A percentile compares a stretch with the other conserved stretches of the same genome.
phyloP scores from a whole-genome alignment of 2,797 vertebrate genomes.

The Sphenodon punctatus region DNA sequence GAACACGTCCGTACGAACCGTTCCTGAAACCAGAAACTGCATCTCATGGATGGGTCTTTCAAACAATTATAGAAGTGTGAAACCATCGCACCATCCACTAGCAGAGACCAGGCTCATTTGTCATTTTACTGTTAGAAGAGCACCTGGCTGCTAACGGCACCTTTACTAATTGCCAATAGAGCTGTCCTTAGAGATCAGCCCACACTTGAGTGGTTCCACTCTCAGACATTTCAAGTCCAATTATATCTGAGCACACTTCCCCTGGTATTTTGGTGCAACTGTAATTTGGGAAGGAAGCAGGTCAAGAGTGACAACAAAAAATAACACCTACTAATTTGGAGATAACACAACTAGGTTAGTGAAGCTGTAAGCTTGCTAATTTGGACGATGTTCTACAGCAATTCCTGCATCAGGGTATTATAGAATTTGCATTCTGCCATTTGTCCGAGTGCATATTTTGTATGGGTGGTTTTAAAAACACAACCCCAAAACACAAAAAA shows the following conservation, averaged over 20 bases:
- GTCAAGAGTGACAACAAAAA: conserved; percentile 53
- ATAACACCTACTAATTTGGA: conserved; percentile 57
- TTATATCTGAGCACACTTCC: conserved; percentile 48
- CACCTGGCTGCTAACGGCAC: conserved; percentile 11
- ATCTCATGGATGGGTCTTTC: neutral
- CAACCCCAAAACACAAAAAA: no score
- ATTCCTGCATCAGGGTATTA: neutral
- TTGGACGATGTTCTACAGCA: neutral
- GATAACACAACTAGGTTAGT: conserved; percentile 3
- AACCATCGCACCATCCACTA: neutral
- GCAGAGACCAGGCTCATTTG: neutral
- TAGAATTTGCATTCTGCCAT: neutral
- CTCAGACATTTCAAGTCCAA: conserved; percentile 31
- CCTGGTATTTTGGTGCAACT: conserved; percentile 46
- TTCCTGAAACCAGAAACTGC: no score
- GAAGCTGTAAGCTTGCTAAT: neutral
- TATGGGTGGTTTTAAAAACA: no score
- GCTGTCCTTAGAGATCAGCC: conserved; percentile 15
- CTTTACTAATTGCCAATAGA: conserved; percentile 23
- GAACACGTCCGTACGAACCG: no score
- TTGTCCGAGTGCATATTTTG: neutral
- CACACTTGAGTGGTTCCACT: neutral
- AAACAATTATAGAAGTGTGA: neutral
- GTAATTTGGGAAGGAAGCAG: conserved; percentile 47
- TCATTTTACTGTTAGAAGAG: neutral